Conservation (phyloP, 2,797 vertebrate species). For the Scomberomorus guttatus region DNA sequence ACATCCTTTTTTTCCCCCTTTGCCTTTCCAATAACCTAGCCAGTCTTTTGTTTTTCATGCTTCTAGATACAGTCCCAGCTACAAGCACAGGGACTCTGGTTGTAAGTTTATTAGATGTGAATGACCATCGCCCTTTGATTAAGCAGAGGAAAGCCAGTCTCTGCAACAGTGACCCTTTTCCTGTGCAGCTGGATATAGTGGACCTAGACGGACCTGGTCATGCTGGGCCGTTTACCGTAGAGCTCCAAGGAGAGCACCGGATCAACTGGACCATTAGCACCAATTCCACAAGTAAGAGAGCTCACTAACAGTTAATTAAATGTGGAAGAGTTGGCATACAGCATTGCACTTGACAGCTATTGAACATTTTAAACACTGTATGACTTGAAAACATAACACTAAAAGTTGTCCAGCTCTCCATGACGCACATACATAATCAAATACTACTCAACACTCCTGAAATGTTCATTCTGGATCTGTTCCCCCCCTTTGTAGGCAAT, state of each 20-base stretch:
- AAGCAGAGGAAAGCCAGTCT: constrained; percentile 75
- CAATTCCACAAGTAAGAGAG: constrained; percentile 62
- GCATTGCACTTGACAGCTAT: no score
- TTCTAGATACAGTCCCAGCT: constrained; percentile 79
- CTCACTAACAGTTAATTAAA: not conserved
- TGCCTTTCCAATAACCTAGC: constrained; percentile 56
- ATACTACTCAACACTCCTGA: not conserved
- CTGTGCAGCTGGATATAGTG: constrained; percentile 79
- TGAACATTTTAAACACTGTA: not conserved
- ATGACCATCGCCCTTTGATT: constrained; percentile 86
- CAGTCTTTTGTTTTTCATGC: not conserved
- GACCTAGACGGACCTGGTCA: constrained; percentile 88
- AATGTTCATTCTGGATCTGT: not conserved
- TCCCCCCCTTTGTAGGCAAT: constrained; percentile 30
- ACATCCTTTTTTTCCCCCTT: not conserved
- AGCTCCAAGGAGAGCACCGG: constrained; percentile 73
- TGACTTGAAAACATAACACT: not conserved
- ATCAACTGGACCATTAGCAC: constrained; percentile 80
- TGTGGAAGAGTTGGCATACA: no score
- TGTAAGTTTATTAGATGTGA: constrained; percentile 87
- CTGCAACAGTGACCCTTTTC: constrained; percentile 81
- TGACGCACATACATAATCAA: not conserved
- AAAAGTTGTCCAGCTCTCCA: no score
- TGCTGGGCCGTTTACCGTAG: constrained; percentile 84
- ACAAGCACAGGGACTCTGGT: constrained; percentile 89